Percentiles rank a stretch among this genome's conserved stretches.
Conservation (phyloP, 2,888 invertebrate genomes). For the Tuberolachnus salignus region DNA sequence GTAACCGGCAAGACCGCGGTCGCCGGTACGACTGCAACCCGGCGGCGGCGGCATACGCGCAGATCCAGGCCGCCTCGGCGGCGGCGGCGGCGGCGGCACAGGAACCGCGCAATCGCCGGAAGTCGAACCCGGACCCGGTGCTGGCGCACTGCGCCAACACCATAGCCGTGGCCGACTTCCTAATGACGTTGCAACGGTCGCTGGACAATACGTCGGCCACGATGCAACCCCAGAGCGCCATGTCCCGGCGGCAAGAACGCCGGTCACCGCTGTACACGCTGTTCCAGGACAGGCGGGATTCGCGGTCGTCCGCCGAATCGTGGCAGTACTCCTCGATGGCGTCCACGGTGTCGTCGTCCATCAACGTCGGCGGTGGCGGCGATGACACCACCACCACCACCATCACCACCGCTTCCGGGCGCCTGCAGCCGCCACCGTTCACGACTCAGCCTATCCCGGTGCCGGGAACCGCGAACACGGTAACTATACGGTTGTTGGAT, state of each 20-base stretch:
- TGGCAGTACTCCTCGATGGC: constrained; percentile 51
- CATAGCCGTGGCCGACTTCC: constrained; percentile 46
- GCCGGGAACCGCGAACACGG: not conserved
- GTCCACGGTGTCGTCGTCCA: constrained; percentile 39
- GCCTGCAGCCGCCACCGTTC: not conserved
- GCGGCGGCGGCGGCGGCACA: constrained; percentile 10
- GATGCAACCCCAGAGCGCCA: not conserved
- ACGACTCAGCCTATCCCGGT: not conserved
- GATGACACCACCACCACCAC: not conserved
- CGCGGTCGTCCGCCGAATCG: constrained; percentile 45
- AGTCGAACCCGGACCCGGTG: constrained; percentile 49
- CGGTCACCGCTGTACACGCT: constrained; percentile 57
- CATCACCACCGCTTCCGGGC: not conserved
- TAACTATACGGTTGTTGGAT: not conserved
- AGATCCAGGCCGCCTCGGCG: not conserved
- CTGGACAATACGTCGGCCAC: constrained; percentile 29
- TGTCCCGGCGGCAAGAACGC: not conserved
- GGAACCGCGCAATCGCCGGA: constrained; percentile 22
- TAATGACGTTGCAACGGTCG: constrained; percentile 49
- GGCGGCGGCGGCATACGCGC: not conserved
- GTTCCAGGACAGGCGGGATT: constrained; percentile 48
- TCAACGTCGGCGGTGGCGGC: not conserved
- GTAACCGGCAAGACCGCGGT: not conserved
- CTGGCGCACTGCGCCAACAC: constrained; percentile 44
- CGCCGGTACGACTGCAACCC: not conserved